phyloP scores from a whole-genome alignment of 1,140 invertebrate species.

The roundworm (Caenorhabditis elegans) region WBcel235 BX284606.5:5767001-5767500 shows the following conservation, averaged over 20 bases:
- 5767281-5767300: conserved; percentile 41
- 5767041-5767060: too few relatives aligned
- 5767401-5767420: too few relatives aligned
- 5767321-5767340: conserved; percentile 40
- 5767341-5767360: too few relatives aligned
- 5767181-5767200: not conserved
- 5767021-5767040: too few relatives aligned
- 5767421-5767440: too few relatives aligned
- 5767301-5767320: conserved; percentile 44
- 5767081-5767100: not conserved
- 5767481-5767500: too few relatives aligned
- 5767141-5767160: not conserved
- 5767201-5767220: not conserved
- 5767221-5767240: conserved; percentile 33
- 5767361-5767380: too few relatives aligned
- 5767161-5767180: not conserved
- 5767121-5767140: not conserved
- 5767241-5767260: conserved; percentile 38
- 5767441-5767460: too few relatives aligned
- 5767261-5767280: conserved; percentile 34
- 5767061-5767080: not conserved
- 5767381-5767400: too few relatives aligned
- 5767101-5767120: not conserved
- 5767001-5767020: too few relatives aligned
- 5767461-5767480: too few relatives aligned